Conservation (phyloP, 2,888 invertebrate genomes). For the Lydus trimaculatus region DNA sequence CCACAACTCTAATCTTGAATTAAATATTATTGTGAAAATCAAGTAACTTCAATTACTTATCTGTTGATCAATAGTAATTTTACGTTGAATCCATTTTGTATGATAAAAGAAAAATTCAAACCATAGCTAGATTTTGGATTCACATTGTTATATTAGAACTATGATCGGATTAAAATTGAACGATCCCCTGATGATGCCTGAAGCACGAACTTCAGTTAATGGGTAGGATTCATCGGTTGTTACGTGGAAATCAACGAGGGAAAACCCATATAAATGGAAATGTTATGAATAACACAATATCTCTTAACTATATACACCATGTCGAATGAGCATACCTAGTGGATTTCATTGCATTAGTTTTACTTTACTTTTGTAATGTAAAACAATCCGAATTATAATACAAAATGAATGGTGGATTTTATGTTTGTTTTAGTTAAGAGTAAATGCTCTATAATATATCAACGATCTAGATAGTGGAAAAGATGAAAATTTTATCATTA, state of each 20-base stretch:
- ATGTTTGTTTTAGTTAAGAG: background rate
- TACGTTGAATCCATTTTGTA: too few species aligned
- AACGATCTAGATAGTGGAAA: background rate
- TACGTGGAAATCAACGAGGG: constrained; percentile 12
- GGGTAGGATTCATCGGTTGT: constrained; percentile 8
- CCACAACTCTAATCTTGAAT: background rate
- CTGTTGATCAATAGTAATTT: too few species aligned
- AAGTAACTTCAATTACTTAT: background rate
- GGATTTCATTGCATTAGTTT: background rate
- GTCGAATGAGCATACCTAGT: background rate
- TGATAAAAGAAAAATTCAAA: background rate
- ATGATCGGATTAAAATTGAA: constrained; percentile 9
- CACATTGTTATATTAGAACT: background rate
- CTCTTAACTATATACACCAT: constrained; percentile 3
- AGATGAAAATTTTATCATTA: background rate
- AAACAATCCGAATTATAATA: background rate
- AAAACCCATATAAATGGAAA: constrained; percentile 18
- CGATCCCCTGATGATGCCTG: constrained; percentile 5
- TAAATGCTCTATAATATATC: background rate
- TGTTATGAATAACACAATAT: constrained; percentile 15
- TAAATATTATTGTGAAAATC: background rate
- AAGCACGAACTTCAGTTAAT: constrained; percentile 4
- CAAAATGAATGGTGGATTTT: background rate
- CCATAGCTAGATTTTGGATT: background rate
- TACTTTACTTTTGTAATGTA: background rate